phyloP scores from a whole-genome alignment of 2,113 vertebrate genomes.

The Oryzias melastigma region DNA sequence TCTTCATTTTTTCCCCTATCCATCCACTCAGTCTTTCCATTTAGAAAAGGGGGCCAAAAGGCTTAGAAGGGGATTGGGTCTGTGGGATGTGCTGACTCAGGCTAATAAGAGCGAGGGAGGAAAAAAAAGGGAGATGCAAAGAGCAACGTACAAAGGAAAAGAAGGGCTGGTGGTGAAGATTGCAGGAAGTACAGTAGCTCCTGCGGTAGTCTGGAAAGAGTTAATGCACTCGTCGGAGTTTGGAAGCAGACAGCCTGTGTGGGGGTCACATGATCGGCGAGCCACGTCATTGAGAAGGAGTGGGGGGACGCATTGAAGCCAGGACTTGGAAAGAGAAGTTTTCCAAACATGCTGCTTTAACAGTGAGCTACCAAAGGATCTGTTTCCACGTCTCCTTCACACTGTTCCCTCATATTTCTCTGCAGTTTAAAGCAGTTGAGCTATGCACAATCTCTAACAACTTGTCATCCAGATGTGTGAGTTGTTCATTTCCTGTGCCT shows the following conservation, averaged over 20 bases:
- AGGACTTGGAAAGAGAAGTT: conserved; percentile 26
- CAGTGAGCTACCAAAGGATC: not conserved
- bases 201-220: conserved; percentile 53
- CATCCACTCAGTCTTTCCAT: conserved; percentile 57
- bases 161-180: conserved; percentile 12
- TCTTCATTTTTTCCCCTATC: conserved; percentile 9
- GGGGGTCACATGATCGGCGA: conserved; percentile 46
- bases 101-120: conserved; percentile 42
- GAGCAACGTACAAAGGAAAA: conserved; percentile 23
- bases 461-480: too few species aligned
- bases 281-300: conserved; percentile 48
- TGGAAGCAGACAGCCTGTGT: conserved; percentile 13
- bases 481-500: not conserved
- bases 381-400: not conserved
- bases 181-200: conserved; percentile 52
- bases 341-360: conserved; percentile 45
- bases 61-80: conserved; percentile 34
- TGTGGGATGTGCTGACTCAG: conserved; percentile 69
- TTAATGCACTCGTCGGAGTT: conserved; percentile 15
- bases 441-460: too few species aligned
- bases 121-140: conserved; percentile 25
- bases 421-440: not conserved
- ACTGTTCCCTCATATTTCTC: not conserved
- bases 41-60: conserved; percentile 41
- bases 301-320: conserved; percentile 36